phyloP scores from a whole-genome alignment of 1,140 invertebrate genomes.

The Drosophila pruinosa region DNA sequence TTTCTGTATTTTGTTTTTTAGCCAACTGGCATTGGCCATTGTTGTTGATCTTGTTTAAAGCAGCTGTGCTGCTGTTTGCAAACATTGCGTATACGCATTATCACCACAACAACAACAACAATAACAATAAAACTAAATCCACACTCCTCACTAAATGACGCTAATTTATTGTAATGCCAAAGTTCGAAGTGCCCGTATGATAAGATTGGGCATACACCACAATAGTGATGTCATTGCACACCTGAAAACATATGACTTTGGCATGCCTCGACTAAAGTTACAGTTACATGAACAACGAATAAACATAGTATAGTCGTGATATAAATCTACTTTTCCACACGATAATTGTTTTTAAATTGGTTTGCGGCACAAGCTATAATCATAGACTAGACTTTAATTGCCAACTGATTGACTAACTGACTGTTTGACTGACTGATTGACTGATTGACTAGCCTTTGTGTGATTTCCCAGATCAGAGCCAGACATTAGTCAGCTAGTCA shows the following conservation, averaged over 20 bases:
- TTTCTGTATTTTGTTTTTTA: constrained; percentile 25
- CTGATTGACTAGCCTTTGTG: constrained; percentile 45
- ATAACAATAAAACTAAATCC: not conserved
- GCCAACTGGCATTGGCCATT: constrained; percentile 50
- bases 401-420: not conserved
- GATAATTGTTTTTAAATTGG: not conserved
- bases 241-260: not conserved
- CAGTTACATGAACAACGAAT: too few species aligned
- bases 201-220: not conserved
- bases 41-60: constrained; percentile 26
- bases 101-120: not conserved
- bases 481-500: constrained; percentile 9
- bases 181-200: constrained; percentile 7
- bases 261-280: too few species aligned
- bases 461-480: constrained; percentile 46
- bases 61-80: constrained; percentile 22
- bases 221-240: not conserved
- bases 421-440: not conserved
- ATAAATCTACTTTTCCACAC: not conserved
- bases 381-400: constrained; percentile 15
- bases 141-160: constrained; percentile 30
- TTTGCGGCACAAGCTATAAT: constrained; percentile 5
- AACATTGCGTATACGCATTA: constrained; percentile 35
- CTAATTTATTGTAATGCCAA: constrained; percentile 51
- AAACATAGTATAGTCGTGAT: not conserved